Evolutionary conservation across 2,888 invertebrate genomes (phyloP).

Genomic region (Nasonovia ribisnigri): DNA sequence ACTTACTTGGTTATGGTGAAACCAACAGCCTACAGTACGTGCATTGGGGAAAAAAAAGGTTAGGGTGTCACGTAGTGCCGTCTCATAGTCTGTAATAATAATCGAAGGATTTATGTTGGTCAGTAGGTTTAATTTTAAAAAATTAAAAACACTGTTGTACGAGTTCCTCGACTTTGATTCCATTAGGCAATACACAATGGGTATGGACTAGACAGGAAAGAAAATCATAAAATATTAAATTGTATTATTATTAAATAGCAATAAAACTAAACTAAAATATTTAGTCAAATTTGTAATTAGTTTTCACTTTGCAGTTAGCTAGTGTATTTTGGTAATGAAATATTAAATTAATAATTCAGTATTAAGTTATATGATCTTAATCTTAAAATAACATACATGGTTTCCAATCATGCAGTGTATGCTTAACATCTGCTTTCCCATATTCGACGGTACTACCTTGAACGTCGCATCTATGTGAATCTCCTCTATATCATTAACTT

Average conservation of each 20-base stretch:
- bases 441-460: background rate
- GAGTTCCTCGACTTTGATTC: background rate
- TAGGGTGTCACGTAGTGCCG: background rate
- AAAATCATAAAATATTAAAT: background rate
- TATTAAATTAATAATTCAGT: too few species aligned
- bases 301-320: background rate
- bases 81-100: background rate
- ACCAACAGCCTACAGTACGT: background rate
- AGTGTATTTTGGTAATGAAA: background rate
- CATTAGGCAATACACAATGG: background rate
- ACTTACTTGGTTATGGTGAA: background rate
- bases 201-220: background rate
- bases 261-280: too few species aligned
- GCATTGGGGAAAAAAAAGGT: background rate
- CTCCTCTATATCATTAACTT: background rate
- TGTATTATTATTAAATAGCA: too few species aligned
- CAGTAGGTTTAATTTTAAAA: background rate
- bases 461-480: background rate
- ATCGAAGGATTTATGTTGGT: background rate
- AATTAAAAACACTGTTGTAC: background rate
- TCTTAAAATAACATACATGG: background rate
- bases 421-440: background rate
- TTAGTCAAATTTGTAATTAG: too few species aligned
- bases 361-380: background rate
- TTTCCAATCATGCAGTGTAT: background rate